Evolutionary conservation across 2,797 vertebrate species (phyloP).

Genomic region (Hylomyscus alleni): DNA sequence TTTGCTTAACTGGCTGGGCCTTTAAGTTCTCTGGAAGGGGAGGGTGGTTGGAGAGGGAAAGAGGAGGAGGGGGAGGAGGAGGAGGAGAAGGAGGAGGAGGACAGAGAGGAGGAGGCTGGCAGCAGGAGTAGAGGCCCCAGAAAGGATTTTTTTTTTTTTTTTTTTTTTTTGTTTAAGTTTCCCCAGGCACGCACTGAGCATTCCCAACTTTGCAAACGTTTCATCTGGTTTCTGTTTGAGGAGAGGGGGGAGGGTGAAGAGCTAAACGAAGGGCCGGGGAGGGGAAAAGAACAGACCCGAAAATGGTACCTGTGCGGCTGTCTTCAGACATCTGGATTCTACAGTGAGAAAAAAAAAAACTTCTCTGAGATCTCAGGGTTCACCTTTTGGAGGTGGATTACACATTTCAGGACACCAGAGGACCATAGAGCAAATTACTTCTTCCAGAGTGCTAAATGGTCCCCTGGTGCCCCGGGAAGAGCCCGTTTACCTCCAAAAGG

Average conservation of each 20-base stretch:
- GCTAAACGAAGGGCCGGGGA: not conserved
- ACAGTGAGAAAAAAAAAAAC: not conserved
- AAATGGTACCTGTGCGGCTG: not conserved
- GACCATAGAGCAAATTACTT: slow-evolving; percentile 73
- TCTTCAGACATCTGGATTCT: not conserved
- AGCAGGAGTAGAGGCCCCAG: not conserved
- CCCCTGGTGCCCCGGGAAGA: slow-evolving; percentile 73
- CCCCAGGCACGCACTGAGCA: slow-evolving; percentile 27
- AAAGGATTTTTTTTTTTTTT: not conserved
- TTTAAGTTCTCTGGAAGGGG: not conserved
- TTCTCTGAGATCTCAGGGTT: slow-evolving; percentile 43
- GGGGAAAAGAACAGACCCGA: not conserved
- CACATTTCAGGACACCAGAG: slow-evolving; percentile 75
- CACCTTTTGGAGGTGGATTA: slow-evolving; percentile 71
- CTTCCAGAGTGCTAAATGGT: slow-evolving; percentile 70
- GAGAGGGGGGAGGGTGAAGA: not conserved
- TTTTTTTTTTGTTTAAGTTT: slow-evolving; percentile 59
- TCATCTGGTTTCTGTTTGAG: slow-evolving; percentile 82
- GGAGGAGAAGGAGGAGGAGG: not conserved
- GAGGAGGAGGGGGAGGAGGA: too few species aligned
- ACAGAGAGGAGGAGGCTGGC: not conserved
- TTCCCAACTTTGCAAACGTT: slow-evolving; percentile 54
- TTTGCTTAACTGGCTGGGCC: slow-evolving; percentile 56
- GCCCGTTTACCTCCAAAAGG: slow-evolving; percentile 74
- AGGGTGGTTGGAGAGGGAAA: too few species aligned